Evolutionary conservation across 2,888 invertebrate genomes (phyloP).

Genomic region (Acleris sparsana): DNA sequence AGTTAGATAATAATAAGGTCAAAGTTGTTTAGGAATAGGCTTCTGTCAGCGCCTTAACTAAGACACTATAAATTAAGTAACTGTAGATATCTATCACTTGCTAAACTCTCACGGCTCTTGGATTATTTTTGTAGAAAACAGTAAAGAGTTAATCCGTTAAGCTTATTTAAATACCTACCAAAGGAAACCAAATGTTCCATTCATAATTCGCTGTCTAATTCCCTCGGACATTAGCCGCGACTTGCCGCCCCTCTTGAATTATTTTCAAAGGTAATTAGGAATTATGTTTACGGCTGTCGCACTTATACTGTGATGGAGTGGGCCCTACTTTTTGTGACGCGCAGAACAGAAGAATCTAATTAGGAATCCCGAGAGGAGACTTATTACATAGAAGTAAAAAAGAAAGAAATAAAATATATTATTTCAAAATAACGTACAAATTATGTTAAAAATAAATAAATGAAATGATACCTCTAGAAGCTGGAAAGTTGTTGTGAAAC

Average conservation of each 20-base stretch:
- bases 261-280: conserved; percentile 29
- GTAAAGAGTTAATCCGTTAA: neutral
- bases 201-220: conserved; percentile 20
- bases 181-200: conserved; percentile 19
- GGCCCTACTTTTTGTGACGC: conserved; percentile 7
- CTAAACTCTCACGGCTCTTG: too few relatives aligned
- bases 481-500: too few relatives aligned
- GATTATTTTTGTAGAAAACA: neutral
- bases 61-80: too few relatives aligned
- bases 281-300: conserved; percentile 12
- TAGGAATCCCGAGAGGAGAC: neutral
- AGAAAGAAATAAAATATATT: too few relatives aligned
- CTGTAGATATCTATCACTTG: too few relatives aligned
- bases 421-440: too few relatives aligned
- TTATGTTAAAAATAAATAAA: too few relatives aligned
- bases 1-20: too few relatives aligned
- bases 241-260: conserved; percentile 19
- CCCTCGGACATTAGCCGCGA: conserved; percentile 24
- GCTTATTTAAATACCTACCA: conserved; percentile 11
- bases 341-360: conserved; percentile 6
- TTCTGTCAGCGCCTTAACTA: too few relatives aligned
- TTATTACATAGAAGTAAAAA: neutral
- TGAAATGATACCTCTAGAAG: too few relatives aligned
- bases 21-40: too few relatives aligned
- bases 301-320: conserved; percentile 5